These are phyloP conservation scores for Campaea margaritaria DNA, from an alignment of 2,888 invertebrate species.

Conservation along the genomic window DNA sequence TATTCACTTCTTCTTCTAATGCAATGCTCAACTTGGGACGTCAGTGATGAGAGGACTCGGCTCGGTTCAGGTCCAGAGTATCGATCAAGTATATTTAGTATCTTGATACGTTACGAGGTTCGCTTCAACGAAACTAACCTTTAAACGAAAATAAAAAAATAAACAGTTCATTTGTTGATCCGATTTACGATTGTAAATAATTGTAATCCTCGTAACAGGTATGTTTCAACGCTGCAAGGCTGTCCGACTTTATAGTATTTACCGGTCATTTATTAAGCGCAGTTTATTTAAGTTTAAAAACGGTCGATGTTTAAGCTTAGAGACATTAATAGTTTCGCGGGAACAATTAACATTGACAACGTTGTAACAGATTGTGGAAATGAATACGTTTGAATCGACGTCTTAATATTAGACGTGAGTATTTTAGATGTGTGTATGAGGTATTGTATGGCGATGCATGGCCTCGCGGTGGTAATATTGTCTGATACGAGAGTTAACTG, in stretches of 20 bases:
- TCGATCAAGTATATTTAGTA: neutral
- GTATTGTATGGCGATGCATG: neutral
- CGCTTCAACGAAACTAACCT: slow-evolving; percentile 26
- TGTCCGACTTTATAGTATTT: slow-evolving; percentile 41
- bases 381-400: neutral
- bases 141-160: slow-evolving; percentile 65
- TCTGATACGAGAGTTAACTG: slow-evolving; percentile 17
- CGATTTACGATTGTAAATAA: slow-evolving; percentile 76
- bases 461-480: slow-evolving; percentile 21
- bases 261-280: slow-evolving; percentile 48
- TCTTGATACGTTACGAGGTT: slow-evolving; percentile 3
- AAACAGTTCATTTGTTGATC: slow-evolving; percentile 65
- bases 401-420: neutral
- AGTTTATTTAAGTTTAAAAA: slow-evolving; percentile 26
- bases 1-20: no score
- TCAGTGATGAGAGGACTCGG: neutral
- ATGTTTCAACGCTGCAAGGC: slow-evolving; percentile 55
- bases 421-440: neutral
- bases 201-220: slow-evolving; percentile 58
- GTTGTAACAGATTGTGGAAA: slow-evolving; percentile 13
- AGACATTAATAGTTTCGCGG: slow-evolving; percentile 25
- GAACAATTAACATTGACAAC: slow-evolving; percentile 31
- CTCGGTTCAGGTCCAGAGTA: neutral
- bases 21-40: no score
- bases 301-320: slow-evolving; percentile 18